phyloP scores from a whole-genome alignment of 2,797 vertebrate genomes.

The Scarus forsteni region DNA sequence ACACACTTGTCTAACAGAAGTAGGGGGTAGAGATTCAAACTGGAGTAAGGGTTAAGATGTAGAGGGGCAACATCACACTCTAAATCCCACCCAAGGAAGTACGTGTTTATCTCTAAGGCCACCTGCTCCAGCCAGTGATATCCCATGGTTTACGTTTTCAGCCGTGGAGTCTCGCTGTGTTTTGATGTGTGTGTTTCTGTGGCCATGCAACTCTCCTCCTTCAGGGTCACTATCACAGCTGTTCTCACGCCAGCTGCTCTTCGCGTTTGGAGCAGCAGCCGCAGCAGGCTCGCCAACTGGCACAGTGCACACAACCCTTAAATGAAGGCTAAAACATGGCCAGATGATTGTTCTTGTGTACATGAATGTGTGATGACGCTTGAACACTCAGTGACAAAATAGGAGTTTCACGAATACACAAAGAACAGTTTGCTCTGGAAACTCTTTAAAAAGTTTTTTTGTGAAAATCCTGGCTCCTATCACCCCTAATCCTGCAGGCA shows the following conservation, averaged over 20 bases:
- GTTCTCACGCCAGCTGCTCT: slow-evolving; percentile 67
- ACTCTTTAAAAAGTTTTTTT: too few relatives aligned
- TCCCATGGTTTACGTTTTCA: slow-evolving; percentile 69
- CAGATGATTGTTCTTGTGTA: not conserved
- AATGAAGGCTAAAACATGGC: not conserved
- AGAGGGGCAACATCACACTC: slow-evolving; percentile 27
- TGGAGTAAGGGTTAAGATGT: slow-evolving; percentile 44
- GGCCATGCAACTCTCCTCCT: slow-evolving; percentile 48
- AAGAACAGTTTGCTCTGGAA: too few relatives aligned
- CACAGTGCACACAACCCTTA: slow-evolving; percentile 19
- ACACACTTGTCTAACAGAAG: not conserved
- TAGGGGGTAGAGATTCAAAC: slow-evolving; percentile 28
- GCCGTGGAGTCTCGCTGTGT: slow-evolving; percentile 65
- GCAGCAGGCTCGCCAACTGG: slow-evolving; percentile 32
- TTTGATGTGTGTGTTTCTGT: slow-evolving; percentile 56
- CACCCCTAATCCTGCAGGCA: too few relatives aligned
- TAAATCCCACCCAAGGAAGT: slow-evolving; percentile 26
- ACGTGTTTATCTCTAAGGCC: slow-evolving; percentile 61
- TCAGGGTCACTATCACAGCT: slow-evolving; percentile 70
- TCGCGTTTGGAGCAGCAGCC: slow-evolving; percentile 38
- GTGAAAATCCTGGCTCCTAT: too few relatives aligned
- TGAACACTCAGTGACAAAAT: not conserved
- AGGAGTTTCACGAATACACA: too few relatives aligned
- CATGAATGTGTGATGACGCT: not conserved
- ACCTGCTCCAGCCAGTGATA: slow-evolving; percentile 61